These are phyloP conservation scores for Etia nguti DNA, from an alignment of 2,113 vertebrate genomes.

Conservation along the genomic window DNA sequence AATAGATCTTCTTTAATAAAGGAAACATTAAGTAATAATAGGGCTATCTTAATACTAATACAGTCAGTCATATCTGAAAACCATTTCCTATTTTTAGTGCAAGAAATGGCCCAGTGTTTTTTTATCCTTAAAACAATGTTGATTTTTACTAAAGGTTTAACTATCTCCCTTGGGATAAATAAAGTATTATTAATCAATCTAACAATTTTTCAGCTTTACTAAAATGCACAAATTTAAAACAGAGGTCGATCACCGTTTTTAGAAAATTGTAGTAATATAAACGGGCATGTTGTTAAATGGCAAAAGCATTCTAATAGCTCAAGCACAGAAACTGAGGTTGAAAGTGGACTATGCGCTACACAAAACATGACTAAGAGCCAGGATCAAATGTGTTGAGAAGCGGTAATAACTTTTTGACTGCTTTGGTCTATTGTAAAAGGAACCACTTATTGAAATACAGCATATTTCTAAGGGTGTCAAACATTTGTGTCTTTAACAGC, in stretches of 20 bases:
- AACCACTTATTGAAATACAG: not conserved
- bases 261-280: not conserved
- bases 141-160: not conserved
- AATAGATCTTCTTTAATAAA: not conserved
- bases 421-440: not conserved
- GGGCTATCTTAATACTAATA: not conserved
- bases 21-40: not conserved
- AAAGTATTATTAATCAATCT: no score
- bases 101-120: not conserved
- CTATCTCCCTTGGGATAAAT: no score
- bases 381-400: not conserved
- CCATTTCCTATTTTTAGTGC: not conserved
- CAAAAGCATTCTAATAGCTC: not conserved
- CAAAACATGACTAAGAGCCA: not conserved
- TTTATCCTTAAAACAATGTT: not conserved
- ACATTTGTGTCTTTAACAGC: not conserved
- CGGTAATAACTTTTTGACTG: not conserved
- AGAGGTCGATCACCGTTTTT: not conserved
- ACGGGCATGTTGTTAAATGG: not conserved
- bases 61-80: not conserved
- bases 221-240: not conserved
- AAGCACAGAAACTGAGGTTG: not conserved
- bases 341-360: not conserved
- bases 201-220: not conserved
- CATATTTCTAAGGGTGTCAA: not conserved